Base-by-base conservation (phyloP, 1,140 invertebrate species). In the Himalopsyche phryganea region DNA sequence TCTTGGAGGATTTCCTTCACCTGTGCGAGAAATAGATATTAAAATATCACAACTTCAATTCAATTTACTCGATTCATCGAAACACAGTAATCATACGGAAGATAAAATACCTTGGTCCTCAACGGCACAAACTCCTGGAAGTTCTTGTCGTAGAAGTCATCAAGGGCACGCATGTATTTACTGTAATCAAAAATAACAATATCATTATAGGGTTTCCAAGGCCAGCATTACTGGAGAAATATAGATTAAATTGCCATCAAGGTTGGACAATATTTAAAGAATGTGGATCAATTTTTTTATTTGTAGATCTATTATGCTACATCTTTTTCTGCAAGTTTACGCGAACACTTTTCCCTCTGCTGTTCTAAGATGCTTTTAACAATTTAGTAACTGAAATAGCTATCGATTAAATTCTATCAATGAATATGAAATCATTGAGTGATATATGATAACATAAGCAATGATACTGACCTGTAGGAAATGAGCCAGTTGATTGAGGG, bases 401-500 rank as follows among this genome's bases (percentile, higher is more conserved):
- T n/a, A n/a, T n/a, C n/a, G n/a, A n/a, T n/a, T n/a, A n/a, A n/a
- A n/a, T n/a, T n/a, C n/a, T n/a, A n/a, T n/a, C n/a, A n/a, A n/a
- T n/a, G n/a, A n/a, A n/a, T n/a, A n/a, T n/a, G n/a, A n/a, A n/a
- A n/a, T n/a, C n/a, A n/a, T n/a, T n/a, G n/a, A 28, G 3, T 28
- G 3, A 28, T 28, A 28, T 28, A 9, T 28, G 23, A 28, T 28
- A 28, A 5, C 4, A 28, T 28, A 5, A 9, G 23, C 38, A 40
- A 40, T n/a, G n/a, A n/a, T n/a, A n/a, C n/a, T n/a, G n/a, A 83
- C 76, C 85, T 92, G 85, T 99, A 99, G 0, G 95, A 98, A 74
- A 99, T 98, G 51, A 99, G 85, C 98, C 98, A 99, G 79, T 99
- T 99, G 75, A 99, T 95, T 52, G 96, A 98, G 35, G 98, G 98